Percentiles rank a stretch among this genome's conserved stretches.
Conservation (phyloP, 2,888 invertebrate species). For the Acanthococcus lagerstroemiae region DNA sequence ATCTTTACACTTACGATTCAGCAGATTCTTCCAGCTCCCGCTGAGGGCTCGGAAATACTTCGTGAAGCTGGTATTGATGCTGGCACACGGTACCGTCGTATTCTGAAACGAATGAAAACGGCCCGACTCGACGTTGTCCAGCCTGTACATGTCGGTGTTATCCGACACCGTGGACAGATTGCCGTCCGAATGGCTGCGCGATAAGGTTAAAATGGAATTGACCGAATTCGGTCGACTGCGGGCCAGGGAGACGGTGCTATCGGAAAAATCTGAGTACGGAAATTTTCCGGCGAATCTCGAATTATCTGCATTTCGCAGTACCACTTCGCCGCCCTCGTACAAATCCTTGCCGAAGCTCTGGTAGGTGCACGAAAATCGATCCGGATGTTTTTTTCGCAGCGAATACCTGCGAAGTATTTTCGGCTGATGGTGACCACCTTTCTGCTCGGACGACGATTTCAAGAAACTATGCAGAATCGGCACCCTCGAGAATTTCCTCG, state of each 20-base stretch:
- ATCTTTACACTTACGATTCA: constrained; percentile 66
- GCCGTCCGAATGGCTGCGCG: constrained; percentile 61
- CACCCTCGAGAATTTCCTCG: constrained; percentile 25
- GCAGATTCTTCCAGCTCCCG: constrained; percentile 69
- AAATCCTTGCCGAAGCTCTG: constrained; percentile 32
- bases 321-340: constrained; percentile 29
- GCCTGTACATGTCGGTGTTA: constrained; percentile 37
- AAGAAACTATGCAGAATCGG: constrained; percentile 10
- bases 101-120: not conserved
- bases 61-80: constrained; percentile 48
- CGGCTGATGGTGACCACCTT: not conserved
- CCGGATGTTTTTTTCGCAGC: constrained; percentile 25
- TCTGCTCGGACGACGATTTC: not conserved
- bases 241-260: not conserved
- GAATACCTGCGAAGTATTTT: constrained; percentile 25
- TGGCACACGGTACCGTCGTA: constrained; percentile 39
- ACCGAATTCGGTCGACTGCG: constrained; percentile 8
- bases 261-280: constrained; percentile 17
- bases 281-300: not conserved
- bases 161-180: constrained; percentile 45
- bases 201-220: constrained; percentile 42
- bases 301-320: not conserved
- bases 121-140: too few relatives aligned
- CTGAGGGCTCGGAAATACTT: constrained; percentile 64
- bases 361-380: constrained; percentile 31